Evolutionary conservation across 2,797 vertebrate genomes (phyloP).

Genomic region (Orestias chungarensis): DNA sequence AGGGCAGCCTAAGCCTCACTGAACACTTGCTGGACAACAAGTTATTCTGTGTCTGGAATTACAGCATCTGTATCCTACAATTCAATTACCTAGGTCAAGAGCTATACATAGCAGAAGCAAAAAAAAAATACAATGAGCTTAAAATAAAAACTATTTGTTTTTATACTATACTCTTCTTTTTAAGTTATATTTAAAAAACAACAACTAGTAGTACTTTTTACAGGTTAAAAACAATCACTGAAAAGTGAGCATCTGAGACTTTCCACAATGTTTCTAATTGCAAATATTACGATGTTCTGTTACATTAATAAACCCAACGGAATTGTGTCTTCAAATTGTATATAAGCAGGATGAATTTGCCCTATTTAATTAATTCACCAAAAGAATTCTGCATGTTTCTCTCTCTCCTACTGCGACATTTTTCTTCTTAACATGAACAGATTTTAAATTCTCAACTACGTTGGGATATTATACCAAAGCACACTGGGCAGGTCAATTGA

Average conservation of each 20-base stretch:
- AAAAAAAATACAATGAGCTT: constrained; percentile 7
- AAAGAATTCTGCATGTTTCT: too few species aligned
- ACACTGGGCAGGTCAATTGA: background rate
- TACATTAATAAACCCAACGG: too few species aligned
- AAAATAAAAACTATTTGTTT: too few species aligned
- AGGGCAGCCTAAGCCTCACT: constrained; percentile 45
- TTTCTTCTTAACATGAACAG: too few species aligned
- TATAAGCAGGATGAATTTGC: too few species aligned
- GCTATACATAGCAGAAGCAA: background rate
- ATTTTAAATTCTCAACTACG: background rate
- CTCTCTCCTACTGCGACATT: too few species aligned
- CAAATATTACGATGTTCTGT: background rate
- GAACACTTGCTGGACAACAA: constrained; percentile 53
- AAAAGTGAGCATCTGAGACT: constrained; percentile 13
- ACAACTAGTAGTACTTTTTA: constrained; percentile 11
- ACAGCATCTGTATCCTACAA: constrained; percentile 2
- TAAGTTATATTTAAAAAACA: constrained; percentile 25
- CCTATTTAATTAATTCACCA: too few species aligned
- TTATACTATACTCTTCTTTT: constrained; percentile 19
- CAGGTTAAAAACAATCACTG: constrained; percentile 32
- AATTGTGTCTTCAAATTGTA: too few species aligned
- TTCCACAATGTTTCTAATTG: constrained; percentile 11
- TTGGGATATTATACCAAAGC: background rate
- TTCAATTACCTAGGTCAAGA: background rate
- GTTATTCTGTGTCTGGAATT: constrained; percentile 38